Evolutionary conservation across 2,888 invertebrate genomes (phyloP).

Genomic region (Melanargia galathea): DNA sequence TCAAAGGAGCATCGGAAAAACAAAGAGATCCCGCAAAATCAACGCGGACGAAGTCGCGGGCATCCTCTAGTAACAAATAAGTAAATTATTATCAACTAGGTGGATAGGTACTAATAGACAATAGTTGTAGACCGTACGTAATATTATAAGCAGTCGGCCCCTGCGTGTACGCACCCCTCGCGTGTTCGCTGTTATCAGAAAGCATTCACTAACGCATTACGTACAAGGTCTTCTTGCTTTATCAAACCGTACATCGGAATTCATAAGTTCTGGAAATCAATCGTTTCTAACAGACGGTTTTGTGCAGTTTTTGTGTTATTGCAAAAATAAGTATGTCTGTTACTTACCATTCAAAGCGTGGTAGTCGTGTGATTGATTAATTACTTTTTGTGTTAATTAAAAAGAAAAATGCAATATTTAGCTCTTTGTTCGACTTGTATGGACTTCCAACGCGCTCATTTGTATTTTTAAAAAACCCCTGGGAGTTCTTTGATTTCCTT

Average conservation of each 20-base stretch:
- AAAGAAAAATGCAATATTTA: too few species aligned
- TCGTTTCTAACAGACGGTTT: slow-evolving; percentile 35
- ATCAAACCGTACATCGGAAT: slow-evolving; percentile 42
- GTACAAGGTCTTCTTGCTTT: slow-evolving; percentile 48
- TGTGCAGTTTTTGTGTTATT: slow-evolving; percentile 37
- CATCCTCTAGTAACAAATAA: too few species aligned
- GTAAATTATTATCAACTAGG: too few species aligned
- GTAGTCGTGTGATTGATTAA: neutral
- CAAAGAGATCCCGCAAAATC: too few species aligned
- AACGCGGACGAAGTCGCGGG: too few species aligned
- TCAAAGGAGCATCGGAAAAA: too few species aligned
- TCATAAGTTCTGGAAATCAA: slow-evolving; percentile 42
- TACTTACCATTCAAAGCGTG: slow-evolving; percentile 13
- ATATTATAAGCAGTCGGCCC: slow-evolving; percentile 27
- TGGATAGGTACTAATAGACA: too few species aligned
- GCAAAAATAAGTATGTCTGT: slow-evolving; percentile 22
- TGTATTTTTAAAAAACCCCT: too few species aligned
- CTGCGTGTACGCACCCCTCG: slow-evolving; percentile 46
- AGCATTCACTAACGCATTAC: slow-evolving; percentile 41
- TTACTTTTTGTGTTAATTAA: neutral
- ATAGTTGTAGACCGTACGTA: too few species aligned
- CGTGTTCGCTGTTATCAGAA: slow-evolving; percentile 46
- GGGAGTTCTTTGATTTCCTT: too few species aligned
- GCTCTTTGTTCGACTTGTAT: too few species aligned
- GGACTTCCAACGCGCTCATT: too few species aligned